Conservation (phyloP, 2,797 vertebrate genomes). For the Tamandua tetradactyla region DNA sequence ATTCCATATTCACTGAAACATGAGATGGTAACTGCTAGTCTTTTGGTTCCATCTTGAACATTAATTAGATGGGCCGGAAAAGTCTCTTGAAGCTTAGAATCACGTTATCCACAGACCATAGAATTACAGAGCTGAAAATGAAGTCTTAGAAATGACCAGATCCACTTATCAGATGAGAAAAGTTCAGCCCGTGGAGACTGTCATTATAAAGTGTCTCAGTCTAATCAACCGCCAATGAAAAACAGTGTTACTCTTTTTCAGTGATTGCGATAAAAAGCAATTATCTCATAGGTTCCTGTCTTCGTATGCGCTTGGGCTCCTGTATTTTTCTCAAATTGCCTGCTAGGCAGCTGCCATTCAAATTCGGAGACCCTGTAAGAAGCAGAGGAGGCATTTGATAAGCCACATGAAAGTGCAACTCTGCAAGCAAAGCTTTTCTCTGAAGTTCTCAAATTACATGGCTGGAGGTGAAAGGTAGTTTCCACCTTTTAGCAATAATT, state of each 20-base stretch:
- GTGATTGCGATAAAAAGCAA: not conserved
- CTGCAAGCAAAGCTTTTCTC: not conserved
- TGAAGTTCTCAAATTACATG: not conserved
- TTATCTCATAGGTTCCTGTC: not conserved
- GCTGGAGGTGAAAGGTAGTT: not conserved
- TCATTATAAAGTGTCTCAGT: not conserved
- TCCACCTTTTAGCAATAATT: not conserved
- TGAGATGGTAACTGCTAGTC: not conserved
- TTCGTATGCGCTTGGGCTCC: not conserved
- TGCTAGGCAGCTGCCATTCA: constrained; percentile 13
- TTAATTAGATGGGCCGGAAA: not conserved
- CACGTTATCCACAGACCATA: not conserved
- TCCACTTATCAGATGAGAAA: constrained; percentile 18
- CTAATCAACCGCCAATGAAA: not conserved
- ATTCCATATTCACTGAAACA: not conserved
- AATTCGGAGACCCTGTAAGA: constrained; percentile 24
- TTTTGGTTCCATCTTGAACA: constrained; percentile 2
- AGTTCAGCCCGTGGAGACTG: not conserved
- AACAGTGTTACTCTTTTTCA: not conserved
- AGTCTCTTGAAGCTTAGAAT: not conserved
- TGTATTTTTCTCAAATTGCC: not conserved
- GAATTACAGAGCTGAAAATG: not conserved
- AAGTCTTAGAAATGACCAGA: not conserved
- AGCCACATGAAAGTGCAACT: not conserved
- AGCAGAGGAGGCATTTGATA: not conserved